These are phyloP conservation scores for Ptychoptera contaminata DNA, from an alignment of 2,888 invertebrate genomes.

Conservation along the genomic window DNA sequence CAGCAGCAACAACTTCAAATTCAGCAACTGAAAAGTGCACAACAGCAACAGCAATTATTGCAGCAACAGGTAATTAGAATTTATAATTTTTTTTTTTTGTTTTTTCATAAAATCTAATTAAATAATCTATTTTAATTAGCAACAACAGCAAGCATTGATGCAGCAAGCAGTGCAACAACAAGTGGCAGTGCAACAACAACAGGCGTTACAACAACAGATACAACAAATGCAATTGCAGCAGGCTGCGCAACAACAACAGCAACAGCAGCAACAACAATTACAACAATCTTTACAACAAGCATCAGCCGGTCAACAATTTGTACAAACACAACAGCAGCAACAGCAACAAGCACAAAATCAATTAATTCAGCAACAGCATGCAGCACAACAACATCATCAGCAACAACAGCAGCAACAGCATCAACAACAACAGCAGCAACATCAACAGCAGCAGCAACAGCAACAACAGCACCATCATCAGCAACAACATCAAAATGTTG, in stretches of 20 bases:
- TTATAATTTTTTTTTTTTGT: not conserved
- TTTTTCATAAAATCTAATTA: no score
- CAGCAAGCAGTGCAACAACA: constrained; percentile 21
- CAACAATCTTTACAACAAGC: constrained; percentile 19
- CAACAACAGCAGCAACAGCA: constrained; percentile 20
- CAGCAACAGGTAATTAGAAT: constrained; percentile 17
- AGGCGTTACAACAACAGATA: constrained; percentile 19
- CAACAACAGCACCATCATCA: constrained; percentile 20
- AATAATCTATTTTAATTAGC: not conserved
- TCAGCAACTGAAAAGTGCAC: constrained; percentile 12
- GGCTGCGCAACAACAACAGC: constrained; percentile 5
- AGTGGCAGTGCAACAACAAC: constrained; percentile 22
- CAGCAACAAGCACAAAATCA: constrained; percentile 34
- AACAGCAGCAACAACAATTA: constrained; percentile 17
- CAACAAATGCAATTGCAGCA: constrained; percentile 19
- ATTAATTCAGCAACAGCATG: constrained; percentile 30
- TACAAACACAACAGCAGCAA: constrained; percentile 35
- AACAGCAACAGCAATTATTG: constrained; percentile 11
- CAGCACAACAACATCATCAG: constrained; percentile 19
- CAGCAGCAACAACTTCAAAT: constrained; percentile 34
- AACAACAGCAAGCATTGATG: constrained; percentile 14
- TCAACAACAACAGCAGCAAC: constrained; percentile 19
- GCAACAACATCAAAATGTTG: constrained; percentile 18
- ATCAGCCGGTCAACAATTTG: constrained; percentile 27
- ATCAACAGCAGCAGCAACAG: constrained; percentile 9